Base-by-base conservation (phyloP, 1,140 invertebrate species). In the Wasmannia auropunctata region DNA sequence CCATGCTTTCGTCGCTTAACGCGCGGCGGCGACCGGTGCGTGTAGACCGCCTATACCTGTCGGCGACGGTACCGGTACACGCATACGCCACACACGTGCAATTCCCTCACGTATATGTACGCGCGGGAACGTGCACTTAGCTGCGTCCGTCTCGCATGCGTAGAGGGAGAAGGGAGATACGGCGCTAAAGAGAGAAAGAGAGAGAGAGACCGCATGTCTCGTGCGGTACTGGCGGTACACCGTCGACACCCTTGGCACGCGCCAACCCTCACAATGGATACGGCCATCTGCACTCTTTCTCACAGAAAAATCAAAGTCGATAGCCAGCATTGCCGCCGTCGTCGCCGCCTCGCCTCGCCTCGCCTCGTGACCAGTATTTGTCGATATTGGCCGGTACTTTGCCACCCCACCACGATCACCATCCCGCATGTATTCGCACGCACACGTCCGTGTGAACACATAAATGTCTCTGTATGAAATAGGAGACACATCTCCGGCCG, bases 251-350 rank as follows among this genome's bases (percentile, higher is more conserved):
- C 89, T 87, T 87, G 91, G 91, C 91, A 92, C 91, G 91, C 90
- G 91, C 89, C 91, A 87, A 86, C 84, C 70, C 76, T 76, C 80
- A 88, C 92, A 92, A 91, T 91, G 86, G 72, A 65, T 63, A 70
- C 85, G 63, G 80, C 91, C 91, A 92, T 92, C 91, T 92, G 91
- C 90, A 90, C 91, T 91, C 91, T 81, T 91, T 91, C 86, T 91
- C 88, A 90, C 90, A 91, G 86, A 90, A 92, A 91, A 92, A 92
- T 92, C 91, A 92, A 91, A 91, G 91, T 86, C 85, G 86, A 87
- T 87, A 81, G 86, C 60, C 65, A 67, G 63, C 85, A 37, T 62
- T 43, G 43, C 63, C 84, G 76, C 79, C 84, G 76, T 28, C 88
- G 70, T 8, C 62, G 5, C 10, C 58, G 58, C 19, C 19, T 19